These are phyloP conservation scores for Serrognathus titanus DNA, from an alignment of 2,888 invertebrate genomes.

Conservation along the genomic window DNA sequence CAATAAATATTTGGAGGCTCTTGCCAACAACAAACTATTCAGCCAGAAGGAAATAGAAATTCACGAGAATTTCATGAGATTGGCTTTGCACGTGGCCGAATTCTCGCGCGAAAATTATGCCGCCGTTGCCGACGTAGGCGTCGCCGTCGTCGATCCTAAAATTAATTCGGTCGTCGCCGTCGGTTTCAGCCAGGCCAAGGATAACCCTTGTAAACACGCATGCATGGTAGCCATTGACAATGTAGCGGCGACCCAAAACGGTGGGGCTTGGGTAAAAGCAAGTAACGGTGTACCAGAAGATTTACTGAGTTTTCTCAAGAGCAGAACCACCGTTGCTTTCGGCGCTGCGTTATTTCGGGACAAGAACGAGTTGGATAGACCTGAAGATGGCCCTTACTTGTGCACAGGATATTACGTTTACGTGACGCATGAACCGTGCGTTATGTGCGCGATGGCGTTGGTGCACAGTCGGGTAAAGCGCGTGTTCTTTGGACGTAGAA, in stretches of 20 bases:
- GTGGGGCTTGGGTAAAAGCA: constrained; percentile 62
- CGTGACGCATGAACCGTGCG: constrained; percentile 81
- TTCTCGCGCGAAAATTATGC: constrained; percentile 16
- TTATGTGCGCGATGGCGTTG: constrained; percentile 94
- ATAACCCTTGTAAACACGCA: constrained; percentile 77
- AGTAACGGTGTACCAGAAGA: constrained; percentile 49
- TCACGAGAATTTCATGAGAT: constrained; percentile 59
- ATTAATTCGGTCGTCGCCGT: constrained; percentile 63
- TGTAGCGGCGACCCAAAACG: constrained; percentile 78
- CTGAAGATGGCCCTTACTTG: constrained; percentile 64
- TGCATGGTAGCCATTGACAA: constrained; percentile 82
- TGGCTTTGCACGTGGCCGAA: constrained; percentile 56
- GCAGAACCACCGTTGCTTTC: constrained; percentile 47
- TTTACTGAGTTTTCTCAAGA: constrained; percentile 43
- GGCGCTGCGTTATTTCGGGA: constrained; percentile 50
- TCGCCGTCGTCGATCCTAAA: constrained; percentile 73
- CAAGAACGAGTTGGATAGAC: constrained; percentile 40
- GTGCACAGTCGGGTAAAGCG: constrained; percentile 83
- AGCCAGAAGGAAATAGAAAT: constrained; percentile 49
- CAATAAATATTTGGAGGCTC: constrained; percentile 67
- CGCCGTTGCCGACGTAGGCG: constrained; percentile 40
- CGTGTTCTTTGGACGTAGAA: constrained; percentile 70
- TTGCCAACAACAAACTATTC: constrained; percentile 63
- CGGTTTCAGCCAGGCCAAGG: constrained; percentile 55
- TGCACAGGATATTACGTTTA: constrained; percentile 88